Percentiles rank a stretch among this genome's conserved stretches.
Evolutionary conservation across 1,140 invertebrate genomes (phyloP).

Genomic region (Antheraea pernyi): DNA sequence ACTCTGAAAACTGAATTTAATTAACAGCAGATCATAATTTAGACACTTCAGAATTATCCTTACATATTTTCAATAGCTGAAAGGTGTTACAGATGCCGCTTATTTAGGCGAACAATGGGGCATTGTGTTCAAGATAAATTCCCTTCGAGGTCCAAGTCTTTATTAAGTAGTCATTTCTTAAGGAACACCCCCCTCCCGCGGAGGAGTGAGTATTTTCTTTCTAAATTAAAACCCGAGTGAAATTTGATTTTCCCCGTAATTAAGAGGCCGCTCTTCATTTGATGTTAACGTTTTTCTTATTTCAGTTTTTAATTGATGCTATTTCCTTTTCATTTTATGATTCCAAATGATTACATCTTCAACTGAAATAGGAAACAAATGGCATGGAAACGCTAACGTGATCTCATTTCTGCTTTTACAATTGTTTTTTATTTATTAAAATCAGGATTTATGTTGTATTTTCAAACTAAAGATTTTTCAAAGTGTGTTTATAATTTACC

Average conservation of each 20-base stretch:
- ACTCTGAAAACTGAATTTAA: too few species aligned
- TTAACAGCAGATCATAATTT: too few species aligned
- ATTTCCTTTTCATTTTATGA: background rate
- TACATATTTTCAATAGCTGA: too few species aligned
- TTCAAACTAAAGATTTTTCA: too few species aligned
- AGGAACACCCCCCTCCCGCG: background rate
- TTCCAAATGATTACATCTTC: background rate
- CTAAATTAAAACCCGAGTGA: constrained; percentile 4
- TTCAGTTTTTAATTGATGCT: background rate
- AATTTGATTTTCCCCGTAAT: constrained; percentile 10
- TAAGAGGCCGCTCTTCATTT: background rate
- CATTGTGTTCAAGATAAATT: constrained; percentile 2
- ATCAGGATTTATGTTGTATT: too few species aligned
- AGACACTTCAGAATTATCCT: too few species aligned
- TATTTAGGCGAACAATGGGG: too few species aligned
- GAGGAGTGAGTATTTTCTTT: constrained; percentile 8
- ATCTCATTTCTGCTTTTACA: too few species aligned
- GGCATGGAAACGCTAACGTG: background rate
- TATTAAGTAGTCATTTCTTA: constrained; percentile 9
- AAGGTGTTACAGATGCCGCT: too few species aligned
- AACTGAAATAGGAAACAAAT: background rate
- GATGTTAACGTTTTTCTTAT: background rate
- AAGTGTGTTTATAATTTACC: too few species aligned
- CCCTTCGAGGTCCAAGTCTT: background rate
- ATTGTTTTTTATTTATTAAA: too few species aligned